Conservation (phyloP, 2,113 vertebrate species). For the Melospiza georgiana region DNA sequence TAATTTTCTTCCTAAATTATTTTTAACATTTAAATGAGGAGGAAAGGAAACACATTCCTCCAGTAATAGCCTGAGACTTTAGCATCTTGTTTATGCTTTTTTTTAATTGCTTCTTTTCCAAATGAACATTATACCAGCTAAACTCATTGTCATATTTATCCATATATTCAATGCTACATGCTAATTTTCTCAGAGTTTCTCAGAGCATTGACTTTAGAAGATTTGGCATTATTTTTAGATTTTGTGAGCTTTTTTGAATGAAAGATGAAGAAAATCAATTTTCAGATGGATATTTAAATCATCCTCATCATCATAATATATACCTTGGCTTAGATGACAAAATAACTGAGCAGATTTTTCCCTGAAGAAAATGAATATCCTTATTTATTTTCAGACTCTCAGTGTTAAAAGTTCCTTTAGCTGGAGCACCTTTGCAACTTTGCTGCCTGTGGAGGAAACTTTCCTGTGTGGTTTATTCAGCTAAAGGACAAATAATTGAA, state of each 20-base stretch:
- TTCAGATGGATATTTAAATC: neutral
- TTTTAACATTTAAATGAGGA: constrained; percentile 11
- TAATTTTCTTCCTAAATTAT: neutral
- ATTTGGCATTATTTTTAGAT: neutral
- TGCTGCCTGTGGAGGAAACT: neutral
- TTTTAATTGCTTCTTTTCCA: neutral
- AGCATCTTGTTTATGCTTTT: neutral
- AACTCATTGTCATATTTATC: neutral
- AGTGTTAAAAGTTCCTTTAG: neutral
- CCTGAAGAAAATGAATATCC: neutral
- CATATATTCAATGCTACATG: neutral
- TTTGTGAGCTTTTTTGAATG: neutral
- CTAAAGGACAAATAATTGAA: neutral
- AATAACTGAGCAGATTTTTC: neutral
- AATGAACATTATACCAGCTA: neutral
- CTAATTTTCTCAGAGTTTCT: neutral
- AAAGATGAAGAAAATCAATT: neutral
- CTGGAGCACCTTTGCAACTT: neutral
- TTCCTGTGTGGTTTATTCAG: neutral
- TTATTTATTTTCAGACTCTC: neutral
- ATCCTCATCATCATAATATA: neutral
- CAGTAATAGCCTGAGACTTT: neutral
- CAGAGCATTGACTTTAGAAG: neutral
- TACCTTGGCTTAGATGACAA: neutral
- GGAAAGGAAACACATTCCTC: neutral